Conservation (phyloP, 2,797 vertebrate genomes). For the Sphaeramia orbicularis region DNA sequence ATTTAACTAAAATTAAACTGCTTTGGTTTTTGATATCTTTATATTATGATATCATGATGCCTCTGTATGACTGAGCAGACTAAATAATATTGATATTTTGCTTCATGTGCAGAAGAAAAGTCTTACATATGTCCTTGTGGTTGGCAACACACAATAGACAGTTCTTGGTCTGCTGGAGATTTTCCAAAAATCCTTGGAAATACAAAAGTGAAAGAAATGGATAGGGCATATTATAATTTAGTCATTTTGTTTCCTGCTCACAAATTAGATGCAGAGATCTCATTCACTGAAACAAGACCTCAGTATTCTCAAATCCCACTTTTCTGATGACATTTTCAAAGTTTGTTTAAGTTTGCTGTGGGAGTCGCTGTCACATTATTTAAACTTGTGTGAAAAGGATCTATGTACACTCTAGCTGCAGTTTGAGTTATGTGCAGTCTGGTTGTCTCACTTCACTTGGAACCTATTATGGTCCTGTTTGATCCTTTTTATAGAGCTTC, state of each 20-base stretch:
- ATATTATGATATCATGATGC: not conserved
- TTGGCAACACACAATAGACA: constrained; percentile 19
- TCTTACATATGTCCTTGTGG: constrained; percentile 9
- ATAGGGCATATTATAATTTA: too few relatives aligned
- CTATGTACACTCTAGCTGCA: constrained; percentile 11
- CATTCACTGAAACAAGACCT: constrained; percentile 32
- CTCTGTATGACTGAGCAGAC: not conserved
- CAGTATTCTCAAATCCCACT: not conserved
- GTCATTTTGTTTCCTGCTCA: constrained; percentile 9
- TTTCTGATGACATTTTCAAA: constrained; percentile 24
- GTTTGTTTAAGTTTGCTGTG: constrained; percentile 14
- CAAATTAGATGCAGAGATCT: constrained; percentile 38
- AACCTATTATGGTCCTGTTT: constrained; percentile 50
- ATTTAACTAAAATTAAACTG: not conserved
- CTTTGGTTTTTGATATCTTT: not conserved
- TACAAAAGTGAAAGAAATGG: constrained; percentile 20
- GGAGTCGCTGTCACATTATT: constrained; percentile 37
- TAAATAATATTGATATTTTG: not conserved
- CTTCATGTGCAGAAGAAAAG: not conserved
- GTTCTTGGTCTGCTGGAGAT: constrained; percentile 35
- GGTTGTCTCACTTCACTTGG: constrained; percentile 57
- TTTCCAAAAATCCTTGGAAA: constrained; percentile 41
- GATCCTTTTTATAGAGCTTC: constrained; percentile 52
- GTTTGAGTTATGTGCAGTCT: constrained; percentile 27
- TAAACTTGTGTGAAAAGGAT: constrained; percentile 38